A percentile compares a stretch with the other conserved stretches of the same genome.
Conservation (phyloP, 2,888 invertebrate genomes). For the Yponomeuta sedellus region DNA sequence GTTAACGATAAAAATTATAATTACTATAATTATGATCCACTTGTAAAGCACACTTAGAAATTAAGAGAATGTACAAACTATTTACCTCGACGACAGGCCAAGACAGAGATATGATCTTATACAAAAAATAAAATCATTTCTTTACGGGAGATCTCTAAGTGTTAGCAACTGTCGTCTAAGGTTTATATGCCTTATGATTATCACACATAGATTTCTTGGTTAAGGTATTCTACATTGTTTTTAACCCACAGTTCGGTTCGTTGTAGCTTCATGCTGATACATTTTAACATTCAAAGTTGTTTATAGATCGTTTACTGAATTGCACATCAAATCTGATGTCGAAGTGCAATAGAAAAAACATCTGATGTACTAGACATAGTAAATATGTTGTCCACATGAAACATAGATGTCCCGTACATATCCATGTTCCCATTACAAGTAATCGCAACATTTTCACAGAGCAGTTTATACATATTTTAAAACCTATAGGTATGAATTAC, state of each 20-base stretch:
- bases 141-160: conserved; percentile 70
- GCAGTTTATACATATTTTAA: conserved; percentile 29
- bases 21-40: conserved; percentile 3
- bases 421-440: conserved; percentile 59
- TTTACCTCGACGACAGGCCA: conserved; percentile 72
- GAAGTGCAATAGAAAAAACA: conserved; percentile 17
- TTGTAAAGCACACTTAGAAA: conserved; percentile 13
- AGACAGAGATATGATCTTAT: conserved; percentile 74
- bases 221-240: conserved; percentile 16
- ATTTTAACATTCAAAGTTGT: background rate
- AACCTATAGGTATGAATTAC: background rate
- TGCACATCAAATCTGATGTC: too few species aligned
- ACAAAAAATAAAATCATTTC: conserved; percentile 71
- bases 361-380: conserved; percentile 29
- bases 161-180: conserved; percentile 73
- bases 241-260: conserved; percentile 15
- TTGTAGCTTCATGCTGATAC: conserved; percentile 16
- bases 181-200: conserved; percentile 48
- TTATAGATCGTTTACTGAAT: too few species aligned
- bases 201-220: conserved; percentile 43
- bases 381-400: conserved; percentile 70
- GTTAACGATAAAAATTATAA: conserved; percentile 11
- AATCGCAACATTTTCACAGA: conserved; percentile 51
- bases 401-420: conserved; percentile 75
- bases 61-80: conserved; percentile 57